Evolutionary conservation across 1,140 invertebrate species (phyloP).

Genomic region (Alviniconcha marisindica): DNA sequence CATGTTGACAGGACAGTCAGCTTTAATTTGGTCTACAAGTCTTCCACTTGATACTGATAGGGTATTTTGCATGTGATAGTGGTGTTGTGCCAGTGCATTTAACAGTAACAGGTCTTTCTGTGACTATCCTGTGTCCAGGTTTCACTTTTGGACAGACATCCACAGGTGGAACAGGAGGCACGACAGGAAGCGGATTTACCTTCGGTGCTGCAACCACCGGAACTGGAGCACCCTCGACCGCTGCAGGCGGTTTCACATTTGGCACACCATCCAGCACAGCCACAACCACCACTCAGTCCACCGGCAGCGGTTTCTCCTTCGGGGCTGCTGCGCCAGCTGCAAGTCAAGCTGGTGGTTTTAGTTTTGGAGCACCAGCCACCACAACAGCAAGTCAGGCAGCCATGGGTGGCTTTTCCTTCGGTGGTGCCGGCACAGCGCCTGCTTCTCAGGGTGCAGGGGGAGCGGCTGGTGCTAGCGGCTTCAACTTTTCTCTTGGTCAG

Average conservation of each 20-base stretch:
- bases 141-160: slow-evolving; percentile 8
- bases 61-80: background rate
- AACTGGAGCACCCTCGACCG: background rate
- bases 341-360: slow-evolving; percentile 51
- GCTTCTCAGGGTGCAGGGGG: slow-evolving; percentile 23
- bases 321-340: slow-evolving; percentile 36
- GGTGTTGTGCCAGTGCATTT: background rate
- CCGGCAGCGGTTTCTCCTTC: slow-evolving; percentile 53
- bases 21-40: background rate
- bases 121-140: background rate
- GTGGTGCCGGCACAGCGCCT: slow-evolving; percentile 1
- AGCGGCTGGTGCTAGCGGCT: background rate
- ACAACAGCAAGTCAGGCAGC: slow-evolving; percentile 19
- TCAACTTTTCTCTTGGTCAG: background rate
- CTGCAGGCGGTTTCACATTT: slow-evolving; percentile 32
- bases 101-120: too few species aligned
- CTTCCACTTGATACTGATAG: background rate
- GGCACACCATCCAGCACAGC: background rate
- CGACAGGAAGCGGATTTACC: slow-evolving; percentile 44
- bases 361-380: slow-evolving; percentile 44
- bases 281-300: background rate
- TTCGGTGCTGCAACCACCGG: slow-evolving; percentile 44
- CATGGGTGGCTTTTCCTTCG: slow-evolving; percentile 39
- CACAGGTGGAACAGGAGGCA: background rate
- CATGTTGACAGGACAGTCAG: background rate